Evolutionary conservation across 2,797 vertebrate species (phyloP).

Genomic region (Hypotaenidia philippensis): DNA sequence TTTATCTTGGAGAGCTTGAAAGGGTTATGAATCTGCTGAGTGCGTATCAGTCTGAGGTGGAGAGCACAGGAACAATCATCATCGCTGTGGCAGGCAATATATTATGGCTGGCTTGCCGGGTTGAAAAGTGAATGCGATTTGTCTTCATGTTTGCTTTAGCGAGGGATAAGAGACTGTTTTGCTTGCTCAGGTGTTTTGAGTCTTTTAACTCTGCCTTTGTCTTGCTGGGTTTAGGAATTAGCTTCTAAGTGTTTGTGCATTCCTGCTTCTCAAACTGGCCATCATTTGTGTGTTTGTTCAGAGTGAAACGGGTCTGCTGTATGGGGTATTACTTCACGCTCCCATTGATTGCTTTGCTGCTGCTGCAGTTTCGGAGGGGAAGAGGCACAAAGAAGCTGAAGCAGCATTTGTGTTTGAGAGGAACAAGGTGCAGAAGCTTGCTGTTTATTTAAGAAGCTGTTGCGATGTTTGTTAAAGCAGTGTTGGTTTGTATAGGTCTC

Average conservation of each 20-base stretch:
- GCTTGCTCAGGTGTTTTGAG: conserved; percentile 65
- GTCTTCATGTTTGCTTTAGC: conserved; percentile 3
- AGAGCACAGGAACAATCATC: conserved; percentile 37
- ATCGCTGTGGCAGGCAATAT: conserved; percentile 35
- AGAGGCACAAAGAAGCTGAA: conserved; percentile 54
- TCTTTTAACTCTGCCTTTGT: conserved; percentile 47
- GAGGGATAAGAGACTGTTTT: conserved; percentile 37
- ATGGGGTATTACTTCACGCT: not conserved
- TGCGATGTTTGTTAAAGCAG: not conserved
- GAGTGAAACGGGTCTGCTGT: conserved; percentile 30
- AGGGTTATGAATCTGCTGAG: conserved; percentile 51
- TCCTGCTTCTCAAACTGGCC: conserved; percentile 28
- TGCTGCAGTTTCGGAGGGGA: conserved; percentile 50
- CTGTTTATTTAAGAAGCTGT: conserved; percentile 40
- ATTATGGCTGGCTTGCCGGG: conserved; percentile 5
- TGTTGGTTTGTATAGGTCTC: not conserved
- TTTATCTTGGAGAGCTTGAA: conserved; percentile 49
- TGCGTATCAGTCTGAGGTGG: not conserved
- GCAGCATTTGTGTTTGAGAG: conserved; percentile 18
- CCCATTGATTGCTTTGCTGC: conserved; percentile 34
- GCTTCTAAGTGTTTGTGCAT: conserved; percentile 54
- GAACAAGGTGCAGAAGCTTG: not conserved
- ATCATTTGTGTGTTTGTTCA: conserved; percentile 58
- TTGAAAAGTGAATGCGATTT: not conserved
- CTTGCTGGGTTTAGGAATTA: conserved; percentile 49